Evolutionary conservation across 2,797 vertebrate species (phyloP).

Genomic region (Heteromormyrus szaboi): DNA sequence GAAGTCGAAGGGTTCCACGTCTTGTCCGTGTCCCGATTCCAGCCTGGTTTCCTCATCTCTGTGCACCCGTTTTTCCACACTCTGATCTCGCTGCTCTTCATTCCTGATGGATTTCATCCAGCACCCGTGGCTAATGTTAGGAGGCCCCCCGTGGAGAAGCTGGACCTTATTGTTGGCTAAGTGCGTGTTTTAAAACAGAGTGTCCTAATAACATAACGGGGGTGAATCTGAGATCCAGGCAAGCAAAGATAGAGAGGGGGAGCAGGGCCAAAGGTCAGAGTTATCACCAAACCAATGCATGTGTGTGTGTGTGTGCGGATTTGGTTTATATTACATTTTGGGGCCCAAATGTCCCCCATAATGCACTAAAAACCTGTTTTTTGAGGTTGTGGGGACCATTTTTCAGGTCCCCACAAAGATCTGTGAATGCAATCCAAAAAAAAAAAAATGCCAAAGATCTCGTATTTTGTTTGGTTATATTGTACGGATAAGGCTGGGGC

Average conservation of each 20-base stretch:
- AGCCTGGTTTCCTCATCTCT: background rate
- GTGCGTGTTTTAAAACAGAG: background rate
- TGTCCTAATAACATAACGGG: background rate
- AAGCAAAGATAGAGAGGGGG: background rate
- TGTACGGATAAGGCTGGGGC: too few species aligned
- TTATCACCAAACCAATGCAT: background rate
- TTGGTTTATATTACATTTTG: too few species aligned
- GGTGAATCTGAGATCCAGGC: background rate
- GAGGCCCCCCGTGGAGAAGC: background rate
- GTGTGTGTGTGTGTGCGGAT: background rate
- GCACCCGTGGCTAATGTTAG: background rate
- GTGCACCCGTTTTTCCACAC: background rate
- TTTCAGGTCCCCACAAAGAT: background rate
- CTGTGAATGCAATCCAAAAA: background rate
- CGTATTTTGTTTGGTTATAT: too few species aligned
- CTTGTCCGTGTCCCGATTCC: background rate
- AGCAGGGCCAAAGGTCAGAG: background rate
- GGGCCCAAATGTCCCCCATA: background rate
- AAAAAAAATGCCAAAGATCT: background rate
- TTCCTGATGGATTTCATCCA: background rate
- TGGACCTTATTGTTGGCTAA: background rate
- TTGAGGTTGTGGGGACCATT: too few species aligned
- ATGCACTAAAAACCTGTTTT: background rate
- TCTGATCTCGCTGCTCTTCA: background rate
- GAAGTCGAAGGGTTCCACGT: background rate